A percentile compares a stretch with the other conserved stretches of the same genome.
phyloP scores from a whole-genome alignment of 2,113 vertebrate genomes.

The Gavialis gangeticus region DNA sequence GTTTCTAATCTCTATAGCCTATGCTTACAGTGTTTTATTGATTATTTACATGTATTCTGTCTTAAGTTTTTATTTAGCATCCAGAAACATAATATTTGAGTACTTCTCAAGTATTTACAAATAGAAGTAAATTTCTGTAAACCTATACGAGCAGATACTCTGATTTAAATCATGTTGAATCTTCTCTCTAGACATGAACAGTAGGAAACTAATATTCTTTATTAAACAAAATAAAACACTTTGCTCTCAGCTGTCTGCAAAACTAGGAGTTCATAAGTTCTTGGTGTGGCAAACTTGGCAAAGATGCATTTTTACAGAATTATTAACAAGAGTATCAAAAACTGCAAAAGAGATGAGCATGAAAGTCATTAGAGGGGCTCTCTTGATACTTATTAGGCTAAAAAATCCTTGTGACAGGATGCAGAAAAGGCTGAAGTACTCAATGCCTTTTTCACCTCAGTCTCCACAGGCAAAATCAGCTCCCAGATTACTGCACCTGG shows the following conservation, averaged over 20 bases:
- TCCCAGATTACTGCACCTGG: too few species aligned
- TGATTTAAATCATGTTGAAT: not conserved
- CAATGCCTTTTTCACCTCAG: too few species aligned
- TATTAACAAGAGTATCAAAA: too few species aligned
- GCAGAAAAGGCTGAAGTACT: too few species aligned
- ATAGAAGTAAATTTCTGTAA: not conserved
- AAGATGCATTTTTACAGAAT: too few species aligned
- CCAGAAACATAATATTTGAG: not conserved
- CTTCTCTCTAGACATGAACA: not conserved
- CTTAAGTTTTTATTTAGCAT: not conserved
- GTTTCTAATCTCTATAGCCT: not conserved
- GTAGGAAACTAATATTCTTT: not conserved
- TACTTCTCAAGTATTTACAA: not conserved
- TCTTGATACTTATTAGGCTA: too few species aligned
- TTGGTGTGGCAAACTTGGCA: too few species aligned
- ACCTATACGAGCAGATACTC: not conserved
- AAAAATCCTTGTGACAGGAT: too few species aligned
- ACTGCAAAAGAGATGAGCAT: too few species aligned
- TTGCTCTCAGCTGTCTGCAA: not conserved
- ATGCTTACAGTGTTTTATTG: not conserved
- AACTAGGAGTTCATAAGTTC: not conserved
- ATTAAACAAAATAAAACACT: not conserved
- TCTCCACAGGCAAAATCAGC: too few species aligned
- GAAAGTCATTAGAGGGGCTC: too few species aligned
- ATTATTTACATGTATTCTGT: not conserved